Base-by-base conservation (phyloP, 2,113 vertebrate genomes). In the Motacilla alba region DNA sequence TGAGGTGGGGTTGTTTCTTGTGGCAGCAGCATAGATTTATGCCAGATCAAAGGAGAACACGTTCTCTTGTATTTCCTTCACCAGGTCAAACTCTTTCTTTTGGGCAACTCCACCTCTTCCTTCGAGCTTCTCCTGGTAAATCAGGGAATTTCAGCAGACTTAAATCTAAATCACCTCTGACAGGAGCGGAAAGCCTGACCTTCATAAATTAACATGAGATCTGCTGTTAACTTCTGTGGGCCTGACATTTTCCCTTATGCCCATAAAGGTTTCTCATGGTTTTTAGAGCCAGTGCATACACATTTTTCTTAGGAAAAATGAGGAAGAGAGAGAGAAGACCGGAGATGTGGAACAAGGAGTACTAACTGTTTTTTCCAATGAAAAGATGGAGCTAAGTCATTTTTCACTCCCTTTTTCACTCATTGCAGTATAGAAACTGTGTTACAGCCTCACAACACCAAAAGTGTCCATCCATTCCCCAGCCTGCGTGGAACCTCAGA, bases 1-100 rank as follows among this genome's bases (percentile, higher is more conserved):
- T 94, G 84, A 95, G 96, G 96, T 89, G 95, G 83, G 52, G 91
- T 52, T 93, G 64, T 84, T 95, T 53, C 76, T 81, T 72, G 91
- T 92, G 94, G 80, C 83, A 96, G 76, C 66, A 78, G 66, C 79
- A 53, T 2, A 92, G 92, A 95, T 90, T 94, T 92, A 83, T 80
- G 55, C 47, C 56, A 60, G 76, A 67, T 86, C 89, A 94, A 92
- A 93, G 41, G 68, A 2, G 0, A 94, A 92, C 80, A 84, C 31
- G 59, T 90, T 31, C 83, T 81, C 46, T 75, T 87, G 37, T 92
- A 93, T 91, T 93, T 95, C 92, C 95, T 94, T 92, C 80, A 75
- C 56, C 43, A 70, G 68, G 92, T 89, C 90, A 90, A 89, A 8
- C 7, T 81, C 56, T 86, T 92, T 77, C 78, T 74, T 91, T 67